Evolutionary conservation across 2,113 vertebrate genomes (phyloP).

Genomic region (Bagarius yarrelli): DNA sequence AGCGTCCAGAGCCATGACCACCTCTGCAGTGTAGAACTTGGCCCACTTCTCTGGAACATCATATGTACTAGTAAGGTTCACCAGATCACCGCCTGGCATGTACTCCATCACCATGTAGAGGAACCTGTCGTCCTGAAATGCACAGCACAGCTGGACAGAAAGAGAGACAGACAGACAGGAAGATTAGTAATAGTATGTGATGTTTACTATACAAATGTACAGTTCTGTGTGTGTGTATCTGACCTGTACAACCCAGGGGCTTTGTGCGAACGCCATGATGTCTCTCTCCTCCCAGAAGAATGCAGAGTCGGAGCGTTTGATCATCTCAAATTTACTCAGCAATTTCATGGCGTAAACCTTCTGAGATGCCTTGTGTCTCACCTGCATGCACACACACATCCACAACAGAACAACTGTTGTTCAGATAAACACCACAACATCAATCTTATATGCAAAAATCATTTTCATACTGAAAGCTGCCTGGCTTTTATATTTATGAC

Average conservation of each 20-base stretch:
- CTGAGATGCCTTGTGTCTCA: conserved; percentile 93
- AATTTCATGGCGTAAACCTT: conserved; percentile 99
- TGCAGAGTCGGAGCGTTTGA: conserved; percentile 97
- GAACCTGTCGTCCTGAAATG: conserved; percentile 97
- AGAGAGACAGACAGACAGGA: neutral
- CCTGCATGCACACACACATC: conserved; percentile 66
- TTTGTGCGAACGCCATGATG: conserved; percentile 98
- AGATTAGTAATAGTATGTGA: neutral
- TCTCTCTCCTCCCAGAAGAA: conserved; percentile 99
- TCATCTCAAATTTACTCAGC: conserved; percentile 99
- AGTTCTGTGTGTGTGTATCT: conserved; percentile 27
- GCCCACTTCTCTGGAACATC: conserved; percentile 99
- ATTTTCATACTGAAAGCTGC: neutral
- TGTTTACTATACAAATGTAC: neutral
- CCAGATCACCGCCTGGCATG: conserved; percentile 98
- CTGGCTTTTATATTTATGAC: neutral
- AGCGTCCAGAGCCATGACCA: conserved; percentile 95
- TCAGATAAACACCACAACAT: neutral
- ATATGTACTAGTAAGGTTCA: conserved; percentile 99
- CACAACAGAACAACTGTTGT: neutral
- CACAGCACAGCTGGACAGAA: conserved; percentile 85
- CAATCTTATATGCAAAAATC: neutral
- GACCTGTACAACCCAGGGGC: conserved; percentile 98
- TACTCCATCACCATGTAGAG: conserved; percentile 99
- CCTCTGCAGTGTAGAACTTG: conserved; percentile 95